Base-by-base conservation (phyloP, 2,888 invertebrate species). In the Lathronympha strigana region DNA sequence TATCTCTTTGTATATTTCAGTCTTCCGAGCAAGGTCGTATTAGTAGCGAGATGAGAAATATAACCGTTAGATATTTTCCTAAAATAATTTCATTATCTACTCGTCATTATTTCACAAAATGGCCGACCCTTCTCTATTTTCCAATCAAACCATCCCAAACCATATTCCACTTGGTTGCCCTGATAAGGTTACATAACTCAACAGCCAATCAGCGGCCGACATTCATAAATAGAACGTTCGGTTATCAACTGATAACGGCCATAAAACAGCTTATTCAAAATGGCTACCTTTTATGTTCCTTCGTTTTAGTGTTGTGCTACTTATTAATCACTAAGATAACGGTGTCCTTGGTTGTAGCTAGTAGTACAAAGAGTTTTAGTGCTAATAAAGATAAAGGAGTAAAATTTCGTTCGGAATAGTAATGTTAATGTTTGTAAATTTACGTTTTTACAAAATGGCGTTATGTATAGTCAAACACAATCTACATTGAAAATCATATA, bases 211-310 rank as follows among this genome's bases (percentile, higher is more conserved):
- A 78, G 75, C 72, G 77, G 69, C 68, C 76, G 70, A 83, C 69
- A 81, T 87, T 87, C 79, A 80, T 84, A 89, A 88, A 88, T 86
- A 83, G 87, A 86, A 86, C 57, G 31, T 51, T 53, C 53, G 83
- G 81, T 88, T 90, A 90, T 88, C 90, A 87, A 77, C 77, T 71
- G 76, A 73, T 71, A 74, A 88, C 88, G 88, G 89, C 80, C 81
- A 78, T 73, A 71, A 79, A 77, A 81, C 76, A 90, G 86, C 82
- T 84, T 83, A 84, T 86, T 82, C 84, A 88, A 88, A 81, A 88
- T 88, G 90, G 89, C 85, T 77, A 81, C 70, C 61, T 69, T 86
- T 86, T n/a, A 87, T 88, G 84, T 82, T 72, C 76, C 78, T 79
- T 76, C 77, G 79, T 84, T 86, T 83, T 79, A 83, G 76, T 84